phyloP scores from a whole-genome alignment of 2,888 invertebrate genomes.

The Zygaena filipendulae region DNA sequence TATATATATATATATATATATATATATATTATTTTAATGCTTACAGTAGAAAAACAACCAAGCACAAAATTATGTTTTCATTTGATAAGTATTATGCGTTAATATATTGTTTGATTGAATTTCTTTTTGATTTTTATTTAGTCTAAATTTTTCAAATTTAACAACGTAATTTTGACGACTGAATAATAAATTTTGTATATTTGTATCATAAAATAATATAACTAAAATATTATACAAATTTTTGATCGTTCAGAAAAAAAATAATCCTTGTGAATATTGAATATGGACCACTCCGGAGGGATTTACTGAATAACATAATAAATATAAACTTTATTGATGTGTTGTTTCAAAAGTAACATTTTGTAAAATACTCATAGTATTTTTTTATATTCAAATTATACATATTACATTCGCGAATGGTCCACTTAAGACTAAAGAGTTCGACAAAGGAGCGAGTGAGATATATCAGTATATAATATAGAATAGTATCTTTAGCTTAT shows the following conservation, averaged over 20 bases:
- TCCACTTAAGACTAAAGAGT: constrained; percentile 31
- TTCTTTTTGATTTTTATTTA: constrained; percentile 25
- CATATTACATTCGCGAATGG: constrained; percentile 24
- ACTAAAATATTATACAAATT: constrained; percentile 23
- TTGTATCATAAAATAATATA: constrained; percentile 27
- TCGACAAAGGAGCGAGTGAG: constrained; percentile 48
- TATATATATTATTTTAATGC: too few relatives aligned
- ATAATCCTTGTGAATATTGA: too few relatives aligned
- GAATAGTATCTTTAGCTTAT: constrained; percentile 27
- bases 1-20: constrained; percentile 36
- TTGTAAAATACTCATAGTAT: too few relatives aligned
- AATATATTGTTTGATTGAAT: too few relatives aligned
- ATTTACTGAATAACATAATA: too few relatives aligned
- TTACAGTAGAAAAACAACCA: too few relatives aligned
- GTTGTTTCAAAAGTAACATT: too few relatives aligned
- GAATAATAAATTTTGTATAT: constrained; percentile 48
- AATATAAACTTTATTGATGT: too few relatives aligned
- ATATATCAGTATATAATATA: constrained; percentile 33
- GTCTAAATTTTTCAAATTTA: constrained; percentile 29
- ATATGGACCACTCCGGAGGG: too few relatives aligned
- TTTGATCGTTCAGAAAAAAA: constrained; percentile 24
- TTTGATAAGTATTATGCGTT: too few relatives aligned
- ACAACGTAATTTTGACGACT: constrained; percentile 48
- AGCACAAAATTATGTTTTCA: too few relatives aligned
- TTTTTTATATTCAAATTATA: too few relatives aligned